Percentiles rank a stretch among this genome's conserved stretches.
phyloP scores from a whole-genome alignment of 2,888 invertebrate species.

The Lepeophtheirus nordmannii region DNA sequence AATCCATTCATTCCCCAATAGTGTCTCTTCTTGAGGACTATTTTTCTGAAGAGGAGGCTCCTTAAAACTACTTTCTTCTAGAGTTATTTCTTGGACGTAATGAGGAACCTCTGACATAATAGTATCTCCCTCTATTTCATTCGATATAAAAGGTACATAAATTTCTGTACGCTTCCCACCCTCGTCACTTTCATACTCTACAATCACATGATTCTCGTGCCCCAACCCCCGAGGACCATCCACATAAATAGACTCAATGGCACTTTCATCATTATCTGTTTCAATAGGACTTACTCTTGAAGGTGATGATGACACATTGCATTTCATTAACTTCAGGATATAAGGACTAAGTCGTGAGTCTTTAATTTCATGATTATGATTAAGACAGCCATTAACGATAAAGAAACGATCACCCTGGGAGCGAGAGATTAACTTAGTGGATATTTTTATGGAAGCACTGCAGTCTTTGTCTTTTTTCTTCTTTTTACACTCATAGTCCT shows the following conservation, averaged over 20 bases:
- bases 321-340: background rate
- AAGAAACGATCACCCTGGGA: background rate
- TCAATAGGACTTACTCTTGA: too few relatives aligned
- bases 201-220: too few relatives aligned
- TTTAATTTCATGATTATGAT: background rate
- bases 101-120: background rate
- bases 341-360: constrained; percentile 1
- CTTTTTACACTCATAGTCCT: background rate
- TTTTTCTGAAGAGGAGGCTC: background rate
- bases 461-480: background rate
- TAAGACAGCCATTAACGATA: background rate
- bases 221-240: too few relatives aligned
- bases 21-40: too few relatives aligned
- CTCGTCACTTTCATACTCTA: too few relatives aligned
- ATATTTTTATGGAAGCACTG: background rate
- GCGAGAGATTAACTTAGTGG: background rate
- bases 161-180: background rate
- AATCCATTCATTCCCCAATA: too few relatives aligned
- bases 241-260: too few relatives aligned
- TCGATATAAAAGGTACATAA: background rate
- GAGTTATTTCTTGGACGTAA: background rate
- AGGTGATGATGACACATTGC: too few relatives aligned
- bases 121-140: background rate
- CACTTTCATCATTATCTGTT: too few relatives aligned
- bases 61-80: background rate